phyloP scores from a whole-genome alignment of 2,797 vertebrate genomes.

The Avahi laniger region DNA sequence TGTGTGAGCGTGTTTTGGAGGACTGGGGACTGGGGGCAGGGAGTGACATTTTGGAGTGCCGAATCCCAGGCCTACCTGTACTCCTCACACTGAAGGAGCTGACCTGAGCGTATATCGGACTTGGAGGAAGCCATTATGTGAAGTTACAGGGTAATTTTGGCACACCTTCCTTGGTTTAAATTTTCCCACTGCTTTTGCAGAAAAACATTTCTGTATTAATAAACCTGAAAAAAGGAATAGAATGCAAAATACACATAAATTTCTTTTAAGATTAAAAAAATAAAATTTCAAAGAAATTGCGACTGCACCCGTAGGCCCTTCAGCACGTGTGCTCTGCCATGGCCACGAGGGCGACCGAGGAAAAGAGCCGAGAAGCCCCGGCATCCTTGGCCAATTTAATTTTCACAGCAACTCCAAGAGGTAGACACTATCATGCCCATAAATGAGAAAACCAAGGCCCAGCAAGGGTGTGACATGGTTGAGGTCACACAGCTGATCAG shows the following conservation, averaged over 20 bases:
- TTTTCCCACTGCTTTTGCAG: not conserved
- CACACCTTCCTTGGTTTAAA: not conserved
- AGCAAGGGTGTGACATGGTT: not conserved
- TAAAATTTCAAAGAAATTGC: not conserved
- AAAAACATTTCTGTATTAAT: not conserved
- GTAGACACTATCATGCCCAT: fast-evolving
- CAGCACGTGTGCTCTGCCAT: not conserved
- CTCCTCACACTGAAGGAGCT: too few relatives aligned
- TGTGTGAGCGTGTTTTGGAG: not conserved
- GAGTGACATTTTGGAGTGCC: not conserved
- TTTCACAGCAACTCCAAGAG: not conserved
- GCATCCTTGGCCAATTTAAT: too few relatives aligned
- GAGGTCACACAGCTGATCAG: not conserved
- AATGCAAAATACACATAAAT: not conserved
- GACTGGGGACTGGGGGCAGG: too few relatives aligned
- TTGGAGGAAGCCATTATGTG: not conserved
- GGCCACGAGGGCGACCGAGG: not conserved
- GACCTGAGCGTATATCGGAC: not conserved
- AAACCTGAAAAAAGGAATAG: not conserved
- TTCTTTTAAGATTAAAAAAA: not conserved
- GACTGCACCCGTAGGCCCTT: not conserved
- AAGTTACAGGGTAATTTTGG: not conserved
- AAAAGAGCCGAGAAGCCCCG: not conserved
- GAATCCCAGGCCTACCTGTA: not conserved
- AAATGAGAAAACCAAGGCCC: not conserved